Conservation (phyloP, 1,140 invertebrate genomes). For the Bradynema listronoti region DNA sequence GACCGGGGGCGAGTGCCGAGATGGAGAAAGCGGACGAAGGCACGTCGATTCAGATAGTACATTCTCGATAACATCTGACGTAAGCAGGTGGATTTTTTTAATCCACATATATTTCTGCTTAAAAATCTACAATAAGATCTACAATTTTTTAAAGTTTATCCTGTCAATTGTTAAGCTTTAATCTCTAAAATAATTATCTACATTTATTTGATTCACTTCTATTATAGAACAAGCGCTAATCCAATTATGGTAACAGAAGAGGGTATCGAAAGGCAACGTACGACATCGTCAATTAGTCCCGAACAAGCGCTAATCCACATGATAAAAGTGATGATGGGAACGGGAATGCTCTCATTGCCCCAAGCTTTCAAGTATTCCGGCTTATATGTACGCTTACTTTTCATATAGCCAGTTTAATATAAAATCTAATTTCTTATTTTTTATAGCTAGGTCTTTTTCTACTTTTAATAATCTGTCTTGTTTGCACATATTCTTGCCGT, state of each 20-base stretch:
- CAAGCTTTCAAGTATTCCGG: conserved; percentile 55
- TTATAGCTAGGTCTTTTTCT: conserved; percentile 52
- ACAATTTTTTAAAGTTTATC: conserved; percentile 3
- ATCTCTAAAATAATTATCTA: background rate
- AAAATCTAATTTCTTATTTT: background rate
- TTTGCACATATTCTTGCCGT: conserved; percentile 52
- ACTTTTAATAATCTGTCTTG: conserved; percentile 44
- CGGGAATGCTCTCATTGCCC: conserved; percentile 50
- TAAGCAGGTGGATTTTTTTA: conserved; percentile 8
- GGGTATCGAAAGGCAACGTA: conserved; percentile 37
- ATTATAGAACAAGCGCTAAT: conserved; percentile 30
- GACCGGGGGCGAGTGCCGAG: background rate
- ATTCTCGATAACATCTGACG: conserved; percentile 20
- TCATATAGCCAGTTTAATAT: background rate
- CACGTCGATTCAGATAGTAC: conserved; percentile 23
- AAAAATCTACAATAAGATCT: background rate
- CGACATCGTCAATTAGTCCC: conserved; percentile 24
- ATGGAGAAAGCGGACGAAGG: conserved; percentile 8
- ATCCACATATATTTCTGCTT: background rate
- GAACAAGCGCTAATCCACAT: conserved; percentile 54
- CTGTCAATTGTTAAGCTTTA: background rate
- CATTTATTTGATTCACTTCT: background rate
- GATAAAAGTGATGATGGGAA: conserved; percentile 57
- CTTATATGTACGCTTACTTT: conserved; percentile 41
- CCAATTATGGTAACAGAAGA: conserved; percentile 30